Conservation (phyloP, 1,140 invertebrate genomes). For the Dendrolimus punctatus region DNA sequence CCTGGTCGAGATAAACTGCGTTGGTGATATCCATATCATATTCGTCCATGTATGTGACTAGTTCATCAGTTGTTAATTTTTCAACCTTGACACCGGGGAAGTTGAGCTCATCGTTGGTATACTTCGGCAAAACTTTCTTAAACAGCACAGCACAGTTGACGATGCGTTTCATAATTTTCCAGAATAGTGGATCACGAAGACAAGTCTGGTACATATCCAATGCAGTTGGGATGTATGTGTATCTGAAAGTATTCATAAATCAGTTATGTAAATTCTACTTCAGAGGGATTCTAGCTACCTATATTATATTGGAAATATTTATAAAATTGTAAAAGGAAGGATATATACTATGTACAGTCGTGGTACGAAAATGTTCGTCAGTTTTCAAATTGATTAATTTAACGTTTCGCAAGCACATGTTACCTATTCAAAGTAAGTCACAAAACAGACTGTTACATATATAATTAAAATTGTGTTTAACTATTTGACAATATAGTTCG, state of each 20-base stretch:
- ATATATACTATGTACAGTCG: too few species aligned
- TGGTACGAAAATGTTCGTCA: too few species aligned
- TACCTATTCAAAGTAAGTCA: too few species aligned
- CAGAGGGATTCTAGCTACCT: too few species aligned
- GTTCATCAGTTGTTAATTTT: slow-evolving; percentile 74
- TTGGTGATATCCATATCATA: slow-evolving; percentile 79
- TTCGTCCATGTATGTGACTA: slow-evolving; percentile 82
- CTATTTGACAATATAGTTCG: too few species aligned
- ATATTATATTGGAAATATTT: too few species aligned
- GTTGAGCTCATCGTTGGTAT: slow-evolving; percentile 74
- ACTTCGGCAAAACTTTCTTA: slow-evolving; percentile 71
- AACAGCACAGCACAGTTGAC: slow-evolving; percentile 64
- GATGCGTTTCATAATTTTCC: slow-evolving; percentile 74
- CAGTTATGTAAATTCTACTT: not conserved
- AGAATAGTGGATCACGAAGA: slow-evolving; percentile 79
- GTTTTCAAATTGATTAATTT: too few species aligned
- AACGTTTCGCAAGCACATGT: too few species aligned
- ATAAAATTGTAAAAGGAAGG: too few species aligned
- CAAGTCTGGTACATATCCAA: slow-evolving; percentile 70
- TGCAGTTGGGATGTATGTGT: slow-evolving; percentile 58
- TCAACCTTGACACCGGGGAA: slow-evolving; percentile 77
- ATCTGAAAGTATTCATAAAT: slow-evolving; percentile 35
- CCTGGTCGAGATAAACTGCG: slow-evolving; percentile 64
- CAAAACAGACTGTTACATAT: too few species aligned
- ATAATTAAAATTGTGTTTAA: too few species aligned